These are phyloP conservation scores for Diphyllodes magnificus DNA, from an alignment of 2,113 vertebrate genomes.

Conservation along the genomic window DNA sequence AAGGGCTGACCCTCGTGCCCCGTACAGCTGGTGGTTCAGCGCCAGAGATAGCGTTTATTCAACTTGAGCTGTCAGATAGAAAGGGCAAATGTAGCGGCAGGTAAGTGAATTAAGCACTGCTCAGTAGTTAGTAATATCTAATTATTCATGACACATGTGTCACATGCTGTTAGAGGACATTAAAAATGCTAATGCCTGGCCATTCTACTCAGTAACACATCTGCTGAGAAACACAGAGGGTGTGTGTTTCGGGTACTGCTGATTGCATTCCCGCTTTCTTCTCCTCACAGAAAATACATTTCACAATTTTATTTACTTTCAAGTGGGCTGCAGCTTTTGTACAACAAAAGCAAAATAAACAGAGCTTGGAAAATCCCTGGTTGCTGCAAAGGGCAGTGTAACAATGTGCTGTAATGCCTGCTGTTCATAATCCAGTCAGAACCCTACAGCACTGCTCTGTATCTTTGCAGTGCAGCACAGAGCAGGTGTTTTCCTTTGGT, in stretches of 20 bases:
- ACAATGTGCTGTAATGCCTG: background rate
- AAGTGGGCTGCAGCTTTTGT: background rate
- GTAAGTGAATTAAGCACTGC: constrained; percentile 49
- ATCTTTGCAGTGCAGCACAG: background rate
- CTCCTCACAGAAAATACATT: background rate
- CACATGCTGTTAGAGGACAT: constrained; percentile 16
- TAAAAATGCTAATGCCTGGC: constrained; percentile 21
- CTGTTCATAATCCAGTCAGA: background rate
- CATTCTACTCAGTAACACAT: background rate
- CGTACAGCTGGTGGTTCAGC: background rate
- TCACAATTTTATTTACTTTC: background rate
- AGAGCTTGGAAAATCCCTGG: background rate
- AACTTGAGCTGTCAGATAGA: constrained; percentile 41
- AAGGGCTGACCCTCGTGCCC: constrained; percentile 30
- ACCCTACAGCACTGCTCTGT: background rate
- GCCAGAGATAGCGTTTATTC: constrained; percentile 20
- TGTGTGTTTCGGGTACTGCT: background rate
- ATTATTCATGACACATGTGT: constrained; percentile 50
- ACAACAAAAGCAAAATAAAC: background rate
- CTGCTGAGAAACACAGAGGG: background rate
- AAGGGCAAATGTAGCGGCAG: constrained; percentile 12
- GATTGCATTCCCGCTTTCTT: background rate
- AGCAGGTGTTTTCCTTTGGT: background rate
- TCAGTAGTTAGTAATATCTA: constrained; percentile 49
- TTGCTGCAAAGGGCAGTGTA: background rate